Evolutionary conservation across 23 tunicate genomes (phyloP).

Genomic region (Oikopleura albicans): DNA sequence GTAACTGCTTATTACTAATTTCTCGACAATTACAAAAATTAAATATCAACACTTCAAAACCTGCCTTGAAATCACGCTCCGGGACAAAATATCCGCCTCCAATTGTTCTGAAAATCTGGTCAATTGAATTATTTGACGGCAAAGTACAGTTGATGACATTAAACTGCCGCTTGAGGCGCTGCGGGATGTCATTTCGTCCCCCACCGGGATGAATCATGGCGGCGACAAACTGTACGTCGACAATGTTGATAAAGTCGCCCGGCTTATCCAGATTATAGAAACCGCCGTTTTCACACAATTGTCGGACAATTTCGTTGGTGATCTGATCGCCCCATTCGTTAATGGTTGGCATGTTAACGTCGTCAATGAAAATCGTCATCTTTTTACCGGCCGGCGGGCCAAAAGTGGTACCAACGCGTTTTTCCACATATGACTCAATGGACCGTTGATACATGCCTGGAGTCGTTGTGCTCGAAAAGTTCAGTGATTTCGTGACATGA

Average conservation of each 20-base stretch:
- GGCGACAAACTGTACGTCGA: conserved; percentile 83
- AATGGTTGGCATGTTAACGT: conserved; percentile 92
- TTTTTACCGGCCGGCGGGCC: conserved; percentile 98
- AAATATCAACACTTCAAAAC: too few species aligned
- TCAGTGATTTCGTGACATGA: conserved; percentile 80
- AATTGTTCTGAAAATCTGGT: conserved; percentile 78
- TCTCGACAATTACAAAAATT: too few species aligned
- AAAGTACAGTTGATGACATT: conserved; percentile 91
- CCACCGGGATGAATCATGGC: conserved; percentile 99
- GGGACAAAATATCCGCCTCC: conserved; percentile 77
- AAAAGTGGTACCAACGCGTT: conserved; percentile 87
- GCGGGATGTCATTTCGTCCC: conserved; percentile 95
- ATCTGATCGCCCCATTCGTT: conserved; percentile 99
- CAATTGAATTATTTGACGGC: conserved; percentile 93
- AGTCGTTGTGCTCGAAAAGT: conserved; percentile 90
- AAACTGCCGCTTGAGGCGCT: conserved; percentile 81
- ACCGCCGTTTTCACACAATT: conserved; percentile 77
- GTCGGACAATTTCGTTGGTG: conserved; percentile 94
- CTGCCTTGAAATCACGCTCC: conserved; percentile 54
- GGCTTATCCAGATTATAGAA: conserved; percentile 96
- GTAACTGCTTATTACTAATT: neutral
- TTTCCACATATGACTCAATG: conserved; percentile 89
- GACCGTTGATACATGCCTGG: conserved; percentile 98
- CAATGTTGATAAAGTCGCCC: conserved; percentile 91
- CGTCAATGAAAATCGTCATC: conserved; percentile 97